These are phyloP conservation scores for Xiphophorus hellerii DNA, from an alignment of 2,113 vertebrate genomes.

Conservation along the genomic window DNA sequence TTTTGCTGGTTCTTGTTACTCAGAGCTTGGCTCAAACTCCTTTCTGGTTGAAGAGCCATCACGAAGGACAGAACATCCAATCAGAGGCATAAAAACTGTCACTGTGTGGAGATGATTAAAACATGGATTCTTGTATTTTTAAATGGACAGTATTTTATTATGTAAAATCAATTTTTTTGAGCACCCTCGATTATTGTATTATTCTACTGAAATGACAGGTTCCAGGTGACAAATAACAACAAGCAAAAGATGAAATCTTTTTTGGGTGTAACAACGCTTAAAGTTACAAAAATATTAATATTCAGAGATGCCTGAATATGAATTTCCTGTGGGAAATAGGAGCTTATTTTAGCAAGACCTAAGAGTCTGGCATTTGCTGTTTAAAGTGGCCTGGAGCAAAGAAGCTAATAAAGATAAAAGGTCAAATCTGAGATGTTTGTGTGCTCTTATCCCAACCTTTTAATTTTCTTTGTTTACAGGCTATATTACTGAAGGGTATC, in stretches of 20 bases:
- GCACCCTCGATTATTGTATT: background rate
- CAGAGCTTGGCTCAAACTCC: background rate
- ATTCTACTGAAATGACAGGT: background rate
- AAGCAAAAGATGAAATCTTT: background rate
- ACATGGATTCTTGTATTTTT: background rate
- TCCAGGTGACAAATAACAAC: background rate
- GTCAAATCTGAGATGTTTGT: background rate
- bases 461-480: conserved; percentile 73
- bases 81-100: background rate
- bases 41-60: background rate
- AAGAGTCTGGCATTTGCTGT: background rate
- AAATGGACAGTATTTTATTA: background rate
- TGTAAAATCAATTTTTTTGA: too few relatives aligned
- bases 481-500: conserved; percentile 89
- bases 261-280: background rate
- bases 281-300: background rate
- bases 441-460: background rate
- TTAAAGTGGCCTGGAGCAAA: background rate
- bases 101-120: background rate
- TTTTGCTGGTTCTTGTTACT: too few relatives aligned
- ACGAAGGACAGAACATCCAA: background rate
- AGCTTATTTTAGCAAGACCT: background rate
- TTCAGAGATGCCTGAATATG: background rate
- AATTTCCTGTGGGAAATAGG: conserved; percentile 8
- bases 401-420: background rate